Base-by-base conservation (phyloP, 2,797 vertebrate species). In the Onychomys torridus region DNA sequence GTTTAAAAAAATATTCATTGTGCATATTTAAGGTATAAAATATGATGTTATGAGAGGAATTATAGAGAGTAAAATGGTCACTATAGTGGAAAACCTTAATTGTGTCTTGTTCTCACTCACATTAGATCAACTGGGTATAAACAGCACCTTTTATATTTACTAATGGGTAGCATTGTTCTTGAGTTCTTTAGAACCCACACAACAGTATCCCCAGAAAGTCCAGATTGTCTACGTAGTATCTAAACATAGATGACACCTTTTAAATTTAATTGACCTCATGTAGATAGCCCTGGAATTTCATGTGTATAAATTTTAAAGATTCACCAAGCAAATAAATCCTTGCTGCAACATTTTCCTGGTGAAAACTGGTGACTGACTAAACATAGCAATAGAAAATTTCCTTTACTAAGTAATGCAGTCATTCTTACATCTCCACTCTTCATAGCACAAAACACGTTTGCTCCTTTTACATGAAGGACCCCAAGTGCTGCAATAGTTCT, bases 261-360 rank as follows among this genome's bases (percentile, higher is more conserved):
- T 32, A 46, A 43, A 25, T 91, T 8, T 52, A 61, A 94, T 76
- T 77, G 82, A 27, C 17, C 63, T 29, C 5, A 6, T 85, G 67
- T 55, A 76, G 27, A 40, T 75, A 86, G 57, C 9, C 23, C 19
- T 95, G 6, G 55, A 91, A 86, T 89, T 94, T 93, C 84, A 73
- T 46, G 40, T 90, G 21, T 34, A 81, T 32, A 75, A 93, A 90
- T 34, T 21, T 95, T 89, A 59, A 34, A 79, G 23, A 40, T 14
- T 1, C 5, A 10, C 3, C 52, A 92, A 90, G 27, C n/a, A 75
- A 59, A 0, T 34, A 73, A 46, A 71, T 40, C 29, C 11, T 86
- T 88, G 29, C 8, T 79, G 2, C 14, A 87, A 23, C 13, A 73
- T 83, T 78, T 92, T 87, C n/a, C 13, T 3, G 43, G 10, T 13